Percentiles rank a stretch among this genome's conserved stretches.
phyloP scores from a whole-genome alignment of 2,797 vertebrate species.

The Phyllotis vaccarum region DNA sequence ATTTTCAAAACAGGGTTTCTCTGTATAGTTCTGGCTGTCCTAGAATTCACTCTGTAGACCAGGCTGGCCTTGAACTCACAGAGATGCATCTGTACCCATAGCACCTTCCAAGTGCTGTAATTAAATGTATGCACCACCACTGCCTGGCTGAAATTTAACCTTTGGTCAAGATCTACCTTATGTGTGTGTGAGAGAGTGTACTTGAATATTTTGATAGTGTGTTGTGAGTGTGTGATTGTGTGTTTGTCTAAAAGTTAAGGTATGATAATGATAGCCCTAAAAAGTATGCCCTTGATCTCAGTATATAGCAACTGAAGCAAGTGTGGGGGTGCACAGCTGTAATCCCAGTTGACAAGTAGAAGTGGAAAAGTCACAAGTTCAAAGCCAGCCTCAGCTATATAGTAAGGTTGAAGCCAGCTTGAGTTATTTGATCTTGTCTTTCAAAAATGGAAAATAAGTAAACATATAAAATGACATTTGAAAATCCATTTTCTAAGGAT shows the following conservation, averaged over 20 bases:
- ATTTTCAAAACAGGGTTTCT: background rate
- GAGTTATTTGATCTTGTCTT: background rate
- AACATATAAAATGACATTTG: background rate
- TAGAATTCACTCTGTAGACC: background rate
- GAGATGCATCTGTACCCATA: too few relatives aligned
- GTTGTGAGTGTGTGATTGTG: background rate
- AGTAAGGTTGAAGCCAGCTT: background rate
- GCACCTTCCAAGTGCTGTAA: too few relatives aligned
- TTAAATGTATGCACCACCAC: too few relatives aligned
- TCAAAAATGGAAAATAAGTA: background rate
- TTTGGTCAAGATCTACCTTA: slow-evolving; percentile 4
- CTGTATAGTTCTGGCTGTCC: background rate
- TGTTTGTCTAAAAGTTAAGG: background rate
- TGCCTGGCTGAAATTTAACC: background rate
- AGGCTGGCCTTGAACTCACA: too few relatives aligned
- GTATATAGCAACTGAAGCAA: background rate
- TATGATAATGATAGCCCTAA: background rate
- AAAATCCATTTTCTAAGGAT: background rate
- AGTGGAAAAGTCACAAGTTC: background rate
- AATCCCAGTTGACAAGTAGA: too few relatives aligned
- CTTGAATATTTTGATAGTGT: background rate
- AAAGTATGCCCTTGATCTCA: slow-evolving; percentile 32
- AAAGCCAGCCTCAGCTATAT: background rate
- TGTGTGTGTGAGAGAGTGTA: background rate
- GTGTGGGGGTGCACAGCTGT: background rate